Percentiles rank a stretch among this genome's conserved stretches.
phyloP scores from a whole-genome alignment of 2,888 invertebrate genomes.

The Mythimna loreyi region DNA sequence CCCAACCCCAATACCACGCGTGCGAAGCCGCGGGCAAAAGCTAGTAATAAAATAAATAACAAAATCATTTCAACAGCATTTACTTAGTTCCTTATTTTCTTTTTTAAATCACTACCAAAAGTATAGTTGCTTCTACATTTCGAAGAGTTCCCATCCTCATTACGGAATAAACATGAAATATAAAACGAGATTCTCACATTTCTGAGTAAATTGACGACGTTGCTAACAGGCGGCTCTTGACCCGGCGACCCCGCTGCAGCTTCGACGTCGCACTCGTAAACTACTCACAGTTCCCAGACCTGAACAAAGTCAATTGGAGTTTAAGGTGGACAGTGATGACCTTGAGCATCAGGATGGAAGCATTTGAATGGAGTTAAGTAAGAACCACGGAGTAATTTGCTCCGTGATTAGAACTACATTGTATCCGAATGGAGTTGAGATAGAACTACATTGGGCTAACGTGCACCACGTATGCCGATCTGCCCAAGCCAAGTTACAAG shows the following conservation, averaged over 20 bases:
- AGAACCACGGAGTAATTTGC: too few relatives aligned
- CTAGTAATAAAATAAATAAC: too few relatives aligned
- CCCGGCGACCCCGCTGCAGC: constrained; percentile 48
- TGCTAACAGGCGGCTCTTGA: constrained; percentile 59
- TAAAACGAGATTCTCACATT: constrained; percentile 54
- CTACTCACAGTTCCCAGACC: constrained; percentile 45
- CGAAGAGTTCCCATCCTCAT: constrained; percentile 45
- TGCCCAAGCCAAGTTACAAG: too few relatives aligned
- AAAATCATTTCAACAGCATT: neutral
- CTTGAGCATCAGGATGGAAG: too few relatives aligned
- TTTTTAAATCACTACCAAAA: neutral
- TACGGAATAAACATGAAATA: constrained; percentile 52
- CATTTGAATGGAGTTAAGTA: too few relatives aligned
- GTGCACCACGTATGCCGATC: too few relatives aligned
- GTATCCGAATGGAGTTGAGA: too few relatives aligned
- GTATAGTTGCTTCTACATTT: constrained; percentile 34
- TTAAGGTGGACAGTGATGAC: constrained; percentile 14
- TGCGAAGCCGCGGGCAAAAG: too few relatives aligned
- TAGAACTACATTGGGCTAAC: too few relatives aligned
- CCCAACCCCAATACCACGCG: too few relatives aligned
- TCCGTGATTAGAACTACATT: too few relatives aligned
- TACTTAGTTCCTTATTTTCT: neutral
- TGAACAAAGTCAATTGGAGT: constrained; percentile 42
- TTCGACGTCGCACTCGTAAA: constrained; percentile 49
- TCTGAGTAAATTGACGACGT: constrained; percentile 56